Base-by-base conservation (phyloP, 2,888 invertebrate genomes). In the Microdon myrmicae region DNA sequence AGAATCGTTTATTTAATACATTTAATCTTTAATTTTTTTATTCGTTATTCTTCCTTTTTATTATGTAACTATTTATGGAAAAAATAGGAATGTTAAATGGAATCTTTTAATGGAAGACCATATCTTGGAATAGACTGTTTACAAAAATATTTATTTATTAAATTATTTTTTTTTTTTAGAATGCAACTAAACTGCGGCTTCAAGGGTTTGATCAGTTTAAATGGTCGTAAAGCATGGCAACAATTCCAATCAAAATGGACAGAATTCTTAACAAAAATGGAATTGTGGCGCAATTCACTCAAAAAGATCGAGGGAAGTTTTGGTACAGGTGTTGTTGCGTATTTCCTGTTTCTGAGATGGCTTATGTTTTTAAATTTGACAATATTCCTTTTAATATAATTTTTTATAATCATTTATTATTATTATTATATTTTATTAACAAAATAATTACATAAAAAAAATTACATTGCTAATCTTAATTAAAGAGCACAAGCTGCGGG, bases 341-440 rank as follows among this genome's bases (percentile, higher is more conserved):
- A 90, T 76, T 94, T 95, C 75, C 83, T 90, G 3, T 93, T 94
- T 72, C 83, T 94, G 25, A 86, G 91, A 71, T 94, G 92, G 92
- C 82, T 94, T 1, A 83, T 94, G 70, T 86, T 89, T 73, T 80
- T 94, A 28, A 94, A 94, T 78, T 71, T 92, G 20, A 77, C 83
- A 54, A 86, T 90, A 71, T 90, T 90, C 39, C 41, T 84, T 2
- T 74, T 90, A 23, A 83, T 90, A 38, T 82, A 89, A 47, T 49
- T 84, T 10, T 89, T 92, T 69, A 81, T 92, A 44, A 84, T 89
- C 3, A 69, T 91, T n/a, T n/a, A n/a, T n/a, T n/a, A n/a, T n/a
- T n/a, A n/a, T n/a, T n/a, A n/a, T n/a, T n/a, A n/a, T n/a, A n/a
- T n/a, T n/a, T n/a, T n/a, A n/a, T n/a, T n/a, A n/a, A n/a, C n/a